Evolutionary conservation across 2,797 vertebrate species (phyloP), one percentile per base, ranked within the genome.

Genomic region (Glyptemys insculpta): DNA sequence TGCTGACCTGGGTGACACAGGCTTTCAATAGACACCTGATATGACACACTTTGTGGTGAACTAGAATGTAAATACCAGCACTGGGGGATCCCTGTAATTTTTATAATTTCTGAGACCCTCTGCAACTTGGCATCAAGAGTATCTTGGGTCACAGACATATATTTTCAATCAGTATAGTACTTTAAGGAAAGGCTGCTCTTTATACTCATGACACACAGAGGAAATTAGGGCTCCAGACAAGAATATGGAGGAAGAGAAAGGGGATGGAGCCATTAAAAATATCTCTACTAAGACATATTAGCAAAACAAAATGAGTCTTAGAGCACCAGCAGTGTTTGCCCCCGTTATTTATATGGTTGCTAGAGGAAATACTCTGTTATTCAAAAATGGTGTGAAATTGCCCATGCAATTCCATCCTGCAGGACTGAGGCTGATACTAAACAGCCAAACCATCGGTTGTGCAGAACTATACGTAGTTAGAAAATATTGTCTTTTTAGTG

Each of bases 381-480:
- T 94, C 86, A 88, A 88, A 89, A 93, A 1, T 4, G 34, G 34
- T 49, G 90, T 59, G 68, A 72, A 87, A 95, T 29, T 86, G n/a
- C 14, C 93, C 59, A 41, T 6, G 52, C 47, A 49, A 72, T 72
- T 85, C 54, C 83, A 86, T 91, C 65, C 82, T 76, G 16, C 82
- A 81, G 91, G 93, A 86, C 91, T 87, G 34, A 31, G 59, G 12
- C 34, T 37, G 54, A 65, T 37, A 16, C 56, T 84, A 68, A 93
- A 87, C 21, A 91, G 81, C 84, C 29, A 80, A 88, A 80, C 34
- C 56, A 44, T 23, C 29, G 56, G 82, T 86, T 23, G 2, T 34
- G 68, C 31, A 84, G 90, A 83, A 86, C 85, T 3, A 47, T n/a
- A 23, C 34, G 54, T 78, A 76, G 84, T 9, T 37, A 41, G 19